Base-by-base conservation (phyloP, 2,113 vertebrate genomes). In the Psettodes erumei region DNA sequence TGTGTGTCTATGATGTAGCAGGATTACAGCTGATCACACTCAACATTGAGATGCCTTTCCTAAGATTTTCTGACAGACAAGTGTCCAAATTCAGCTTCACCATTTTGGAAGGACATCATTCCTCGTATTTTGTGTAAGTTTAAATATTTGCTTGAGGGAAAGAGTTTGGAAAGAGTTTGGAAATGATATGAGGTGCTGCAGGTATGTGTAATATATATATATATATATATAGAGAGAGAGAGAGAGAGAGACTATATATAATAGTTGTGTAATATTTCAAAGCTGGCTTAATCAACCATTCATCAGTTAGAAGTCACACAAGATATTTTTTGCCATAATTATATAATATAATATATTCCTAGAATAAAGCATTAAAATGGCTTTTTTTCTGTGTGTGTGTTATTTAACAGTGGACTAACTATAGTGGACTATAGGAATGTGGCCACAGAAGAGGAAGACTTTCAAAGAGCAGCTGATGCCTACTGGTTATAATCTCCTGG, bases 21-120 rank as follows among this genome's bases (percentile, higher is more conserved):
- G 43, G 58, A 73, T 74, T 65, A 73, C 19, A 54, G 37, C 43
- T 64, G 59, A 72, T 72, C 33, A 60, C 28, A 50, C 21, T 19
- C 37, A 54, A 60, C 54, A 27, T 23, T 48, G 64, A 47, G 38
- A 55, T 19, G 12, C 16, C 18, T 51, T 7, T 53, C 4, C 27
- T 9, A 40, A 62, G 62, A 42, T 19, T 25, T 8, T 71, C 21
- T 67, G 40, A 66, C n/a, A 65, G 43, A 54, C 43, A 15, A 11
- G 35, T n/a, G 18, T 54, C 28, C 23, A 43, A 59, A 61, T 61
- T 55, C 51, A 47, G 27, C 21, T 38, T 35, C 25, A 60, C 2
- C 18, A n/a, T 16, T 32, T 11, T 25, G 21, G n/a, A n/a, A 35
- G 35, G 21, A n/a, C 27, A 12, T 47, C 1, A 1, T 43, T 35